Evolutionary conservation across 2,888 invertebrate species (phyloP).

Genomic region (Hyles lineata): DNA sequence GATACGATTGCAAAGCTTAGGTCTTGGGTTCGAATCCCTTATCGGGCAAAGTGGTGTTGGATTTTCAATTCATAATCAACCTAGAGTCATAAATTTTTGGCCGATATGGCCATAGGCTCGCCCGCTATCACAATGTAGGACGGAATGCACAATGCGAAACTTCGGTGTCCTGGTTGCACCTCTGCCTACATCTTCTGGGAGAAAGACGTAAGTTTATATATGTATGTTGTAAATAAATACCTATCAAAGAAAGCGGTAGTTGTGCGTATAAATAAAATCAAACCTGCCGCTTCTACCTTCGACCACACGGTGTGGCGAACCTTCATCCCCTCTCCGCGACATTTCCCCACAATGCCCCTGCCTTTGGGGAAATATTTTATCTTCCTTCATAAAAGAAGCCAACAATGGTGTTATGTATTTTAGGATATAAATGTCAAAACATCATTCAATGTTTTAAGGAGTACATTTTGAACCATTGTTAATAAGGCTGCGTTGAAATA

Average conservation of each 20-base stretch:
- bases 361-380: conserved; percentile 79
- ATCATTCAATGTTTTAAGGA: conserved; percentile 69
- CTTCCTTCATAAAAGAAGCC: conserved; percentile 80
- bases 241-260: not conserved
- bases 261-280: not conserved
- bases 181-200: no score
- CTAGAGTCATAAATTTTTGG: no score
- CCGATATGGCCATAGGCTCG: no score
- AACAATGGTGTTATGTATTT: conserved; percentile 79
- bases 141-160: no score
- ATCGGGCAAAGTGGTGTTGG: no score
- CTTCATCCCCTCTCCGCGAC: conserved; percentile 61
- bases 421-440: conserved; percentile 80
- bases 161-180: no score
- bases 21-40: no score
- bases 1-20: no score
- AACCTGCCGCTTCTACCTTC: conserved; percentile 32
- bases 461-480: conserved; percentile 49
- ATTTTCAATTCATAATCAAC: no score
- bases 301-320: conserved; percentile 40
- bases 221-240: no score
- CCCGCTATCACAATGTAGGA: no score
- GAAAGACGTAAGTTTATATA: no score
- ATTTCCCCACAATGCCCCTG: conserved; percentile 73
- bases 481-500: conserved; percentile 31